Conservation (phyloP, 2,888 invertebrate genomes). For the Rhopalosiphum nymphaeae region DNA sequence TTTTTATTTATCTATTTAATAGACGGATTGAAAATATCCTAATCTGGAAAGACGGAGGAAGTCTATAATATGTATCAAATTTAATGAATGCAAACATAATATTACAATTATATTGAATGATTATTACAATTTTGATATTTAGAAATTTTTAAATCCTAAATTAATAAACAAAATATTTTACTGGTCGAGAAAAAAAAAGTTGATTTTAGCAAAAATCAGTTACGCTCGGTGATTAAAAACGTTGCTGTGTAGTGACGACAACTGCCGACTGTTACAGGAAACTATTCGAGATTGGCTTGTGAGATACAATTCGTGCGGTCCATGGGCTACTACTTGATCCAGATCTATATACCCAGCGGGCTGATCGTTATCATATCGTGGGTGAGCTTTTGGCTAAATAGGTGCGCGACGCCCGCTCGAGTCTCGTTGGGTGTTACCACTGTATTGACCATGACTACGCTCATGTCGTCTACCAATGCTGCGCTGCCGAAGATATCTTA, state of each 20-base stretch:
- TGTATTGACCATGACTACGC: slow-evolving; percentile 96
- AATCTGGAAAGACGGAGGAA: not conserved
- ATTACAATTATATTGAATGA: not conserved
- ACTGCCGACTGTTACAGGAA: slow-evolving; percentile 76
- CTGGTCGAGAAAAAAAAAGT: not conserved
- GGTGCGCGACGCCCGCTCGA: slow-evolving; percentile 93
- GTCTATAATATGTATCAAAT: not conserved
- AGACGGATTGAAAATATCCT: not conserved
- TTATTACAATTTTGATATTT: not conserved
- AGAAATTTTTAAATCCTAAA: not conserved
- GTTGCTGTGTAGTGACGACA: not conserved
- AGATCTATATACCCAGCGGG: slow-evolving; percentile 97
- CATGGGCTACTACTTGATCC: slow-evolving; percentile 98
- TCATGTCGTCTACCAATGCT: slow-evolving; percentile 95
- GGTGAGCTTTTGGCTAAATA: slow-evolving; percentile 96
- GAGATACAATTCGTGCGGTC: slow-evolving; percentile 96
- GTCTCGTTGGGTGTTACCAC: slow-evolving; percentile 94
- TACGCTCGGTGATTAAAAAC: not conserved
- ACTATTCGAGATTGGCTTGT: slow-evolving; percentile 95
- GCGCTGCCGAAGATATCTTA: slow-evolving; percentile 97
- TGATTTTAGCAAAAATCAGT: not conserved
- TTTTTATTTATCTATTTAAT: not conserved
- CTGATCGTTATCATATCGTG: slow-evolving; percentile 96
- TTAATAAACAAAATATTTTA: not conserved
- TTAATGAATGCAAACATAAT: not conserved